Base-by-base conservation (phyloP, 2,888 invertebrate species). In the Onthophagus sagittarius region DNA sequence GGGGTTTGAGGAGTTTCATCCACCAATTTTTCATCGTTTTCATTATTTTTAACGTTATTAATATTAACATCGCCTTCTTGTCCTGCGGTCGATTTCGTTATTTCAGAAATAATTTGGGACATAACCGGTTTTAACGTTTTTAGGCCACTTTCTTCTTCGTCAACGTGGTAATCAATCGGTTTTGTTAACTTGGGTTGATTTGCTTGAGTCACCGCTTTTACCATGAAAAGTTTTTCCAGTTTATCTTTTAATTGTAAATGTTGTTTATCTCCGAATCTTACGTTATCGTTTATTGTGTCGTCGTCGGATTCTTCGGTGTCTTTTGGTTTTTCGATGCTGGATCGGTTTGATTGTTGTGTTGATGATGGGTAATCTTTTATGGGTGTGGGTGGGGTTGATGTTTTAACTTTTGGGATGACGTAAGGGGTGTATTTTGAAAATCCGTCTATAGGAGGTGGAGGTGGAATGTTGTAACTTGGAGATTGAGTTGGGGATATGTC, bases 391-490 rank as follows among this genome's bases (percentile, higher is more conserved):
- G 11, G 32, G 4, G 63, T 15, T 63, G 15, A 11, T 15, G 39
- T 11, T 32, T 71, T 69, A 31, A 39, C 32, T 13, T 70, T 69
- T n/a, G 70, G 71, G 39, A 72, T 72, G 1, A 6, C 53, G n/a
- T 63, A 53, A 6, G 33, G 62, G 75, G 76, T 62, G 77, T 74
- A 75, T 33, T 72, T 15, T 64, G 76, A 71, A 76, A 76, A 76
- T 72, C 77, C 70, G 23, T 77, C 72, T 75, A 78, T 75, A 15
- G 79, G 75, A 5, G 81, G 80, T 14, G 77, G 77, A 5, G 75
- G 70, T 15, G 76, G 77, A 63, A 77, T 73, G 23, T 23, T 23
- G 11, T 9, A 53, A 53, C 39, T 53, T 9, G 77, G 76, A n/a
- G 76, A 74, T 13, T n/a, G n/a, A 72, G 13, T 71, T 67, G 63